Evolutionary conservation across 2,113 vertebrate species (phyloP), one percentile per base, ranked within the genome.

Genomic region (Bubo bubo): DNA sequence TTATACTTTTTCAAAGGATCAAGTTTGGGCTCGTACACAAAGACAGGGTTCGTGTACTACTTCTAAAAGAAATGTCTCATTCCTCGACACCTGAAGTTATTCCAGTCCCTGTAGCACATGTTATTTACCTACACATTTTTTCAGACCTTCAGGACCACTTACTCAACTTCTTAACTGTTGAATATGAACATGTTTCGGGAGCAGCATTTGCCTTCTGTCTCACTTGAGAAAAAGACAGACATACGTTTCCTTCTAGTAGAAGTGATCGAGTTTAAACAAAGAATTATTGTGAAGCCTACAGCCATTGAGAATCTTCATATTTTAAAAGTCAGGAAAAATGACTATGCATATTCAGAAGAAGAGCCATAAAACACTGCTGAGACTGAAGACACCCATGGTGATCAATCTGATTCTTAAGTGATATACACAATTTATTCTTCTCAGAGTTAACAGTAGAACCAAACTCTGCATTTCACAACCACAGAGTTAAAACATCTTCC

Each of bases 191-290:
- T 7, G 3, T 75, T 79, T 49, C 79, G 27, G 35, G 88, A 79
- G 39, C 2, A 91, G 20, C 0, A 2, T 66, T 88, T 85, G 30
- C 23, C 11, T 91, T 32, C 14, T 37, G 20, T 34, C 13, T 87
- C 37, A 10, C 26, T 24, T 74, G 15, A 85, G 41, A 14, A 81
- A 81, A 84, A 90, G 59, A 26, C 12, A 84, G 55, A 66, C 0
- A 0, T 16, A 89, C 5, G 18, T 67, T 79, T n/a, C 41, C n/a
- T 45, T 91, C 50, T 37, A 50, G 34, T 11, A 84, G 27, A 58
- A 6, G 4, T 66, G 59, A 70, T 2, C 0, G 0, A 6, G 4
- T 81, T 84, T 60, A 76, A 79, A 71, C 9, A 81, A 72, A 60
- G 56, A 90, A 67, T 53, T 55, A 50, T 27, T 50, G 32, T 59